phyloP scores from a whole-genome alignment of 2,113 vertebrate species.

The Dolichotis patagonum region DNA sequence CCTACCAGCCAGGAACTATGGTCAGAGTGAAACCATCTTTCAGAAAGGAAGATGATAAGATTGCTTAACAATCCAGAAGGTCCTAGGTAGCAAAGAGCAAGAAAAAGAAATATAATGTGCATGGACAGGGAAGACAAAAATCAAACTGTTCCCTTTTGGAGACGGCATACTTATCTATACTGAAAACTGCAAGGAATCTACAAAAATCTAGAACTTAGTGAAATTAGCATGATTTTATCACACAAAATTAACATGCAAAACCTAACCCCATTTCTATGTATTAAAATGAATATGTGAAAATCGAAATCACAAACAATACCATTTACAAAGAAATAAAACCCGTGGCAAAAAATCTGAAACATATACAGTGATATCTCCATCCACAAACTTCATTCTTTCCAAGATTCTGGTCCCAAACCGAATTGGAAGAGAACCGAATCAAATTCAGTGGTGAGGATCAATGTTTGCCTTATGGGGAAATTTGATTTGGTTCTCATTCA shows the following conservation, averaged over 20 bases:
- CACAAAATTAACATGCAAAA: background rate
- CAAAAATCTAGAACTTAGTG: background rate
- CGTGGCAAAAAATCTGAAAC: background rate
- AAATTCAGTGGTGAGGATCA: background rate
- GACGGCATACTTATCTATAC: too few relatives aligned
- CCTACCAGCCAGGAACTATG: background rate
- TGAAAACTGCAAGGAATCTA: background rate
- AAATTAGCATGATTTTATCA: too few relatives aligned
- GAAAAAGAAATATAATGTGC: background rate
- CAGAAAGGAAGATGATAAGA: background rate
- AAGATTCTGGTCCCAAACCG: background rate
- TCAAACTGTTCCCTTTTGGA: too few relatives aligned
- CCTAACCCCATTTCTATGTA: background rate
- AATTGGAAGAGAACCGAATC: background rate
- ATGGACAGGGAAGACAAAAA: background rate
- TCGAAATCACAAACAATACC: background rate
- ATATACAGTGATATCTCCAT: background rate
- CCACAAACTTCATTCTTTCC: background rate
- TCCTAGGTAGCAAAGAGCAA: background rate
- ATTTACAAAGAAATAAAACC: background rate
- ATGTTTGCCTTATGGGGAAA: background rate
- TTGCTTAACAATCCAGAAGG: background rate
- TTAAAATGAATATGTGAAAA: background rate
- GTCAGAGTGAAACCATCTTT: background rate
- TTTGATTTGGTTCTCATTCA: background rate